phyloP scores from a whole-genome alignment of 2,888 invertebrate genomes.

The Orthosia gothica region DNA sequence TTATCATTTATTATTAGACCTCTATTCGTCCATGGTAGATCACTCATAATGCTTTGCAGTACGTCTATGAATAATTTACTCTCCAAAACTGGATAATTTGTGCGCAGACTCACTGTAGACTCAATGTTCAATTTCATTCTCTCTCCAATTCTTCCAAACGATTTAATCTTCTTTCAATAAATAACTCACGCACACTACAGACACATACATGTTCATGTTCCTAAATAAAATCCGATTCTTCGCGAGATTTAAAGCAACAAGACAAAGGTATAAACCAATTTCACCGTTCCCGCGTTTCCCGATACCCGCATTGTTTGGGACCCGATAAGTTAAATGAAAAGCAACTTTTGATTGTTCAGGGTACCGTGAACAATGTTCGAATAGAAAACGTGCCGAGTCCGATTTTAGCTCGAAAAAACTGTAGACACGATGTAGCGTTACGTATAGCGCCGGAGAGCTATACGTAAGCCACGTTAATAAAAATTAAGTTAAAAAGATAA shows the following conservation, averaged over 20 bases:
- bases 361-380: slow-evolving; percentile 71
- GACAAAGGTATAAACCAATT: slow-evolving; percentile 84
- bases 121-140: slow-evolving; percentile 31
- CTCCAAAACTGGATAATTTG: too few species aligned
- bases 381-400: slow-evolving; percentile 50
- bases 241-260: slow-evolving; percentile 75
- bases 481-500: too few species aligned
- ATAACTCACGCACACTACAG: slow-evolving; percentile 44
- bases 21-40: too few species aligned
- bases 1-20: too few species aligned
- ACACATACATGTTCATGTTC: slow-evolving; percentile 49
- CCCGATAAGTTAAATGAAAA: slow-evolving; percentile 84
- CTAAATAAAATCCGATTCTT: slow-evolving; percentile 67
- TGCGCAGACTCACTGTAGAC: slow-evolving; percentile 19
- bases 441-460: too few species aligned
- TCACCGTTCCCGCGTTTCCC: slow-evolving; percentile 70
- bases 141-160: slow-evolving; percentile 28
- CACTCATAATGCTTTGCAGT: too few species aligned
- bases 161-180: slow-evolving; percentile 55
- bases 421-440: too few species aligned
- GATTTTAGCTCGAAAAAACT: slow-evolving; percentile 63
- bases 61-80: too few species aligned
- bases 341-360: slow-evolving; percentile 83
- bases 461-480: too few species aligned
- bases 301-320: slow-evolving; percentile 79